A percentile compares a stretch with the other conserved stretches of the same genome.
Conservation (phyloP, 2,888 invertebrate genomes). For the Formica aserva region DNA sequence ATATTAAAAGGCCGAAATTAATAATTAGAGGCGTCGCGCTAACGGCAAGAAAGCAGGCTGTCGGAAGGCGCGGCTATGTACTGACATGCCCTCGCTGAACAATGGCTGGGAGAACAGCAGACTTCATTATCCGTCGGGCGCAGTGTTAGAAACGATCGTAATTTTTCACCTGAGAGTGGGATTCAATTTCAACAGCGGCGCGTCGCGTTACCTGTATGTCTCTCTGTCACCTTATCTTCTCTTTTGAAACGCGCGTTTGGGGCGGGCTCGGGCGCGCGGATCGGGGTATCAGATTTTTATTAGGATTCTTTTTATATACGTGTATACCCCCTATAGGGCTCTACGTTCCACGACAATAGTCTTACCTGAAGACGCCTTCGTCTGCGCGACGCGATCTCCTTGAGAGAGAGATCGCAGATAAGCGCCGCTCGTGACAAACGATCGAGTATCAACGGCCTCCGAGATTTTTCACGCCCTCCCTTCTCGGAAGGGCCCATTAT, state of each 20-base stretch:
- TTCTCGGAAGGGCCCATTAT: slow-evolving; percentile 26
- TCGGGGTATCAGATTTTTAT: slow-evolving; percentile 74
- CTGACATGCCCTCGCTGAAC: slow-evolving; percentile 53
- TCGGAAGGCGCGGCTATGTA: slow-evolving; percentile 58
- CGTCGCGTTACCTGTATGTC: slow-evolving; percentile 49
- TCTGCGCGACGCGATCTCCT: slow-evolving; percentile 43
- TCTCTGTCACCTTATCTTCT: slow-evolving; percentile 69
- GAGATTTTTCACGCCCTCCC: slow-evolving; percentile 43
- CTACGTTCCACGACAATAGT: slow-evolving; percentile 52
- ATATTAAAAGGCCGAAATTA: slow-evolving; percentile 72
- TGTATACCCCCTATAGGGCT: slow-evolving; percentile 47
- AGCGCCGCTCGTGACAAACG: slow-evolving; percentile 60
- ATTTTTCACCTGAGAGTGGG: slow-evolving; percentile 49
- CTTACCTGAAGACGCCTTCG: slow-evolving; percentile 45
- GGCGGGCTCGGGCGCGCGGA: slow-evolving; percentile 28
- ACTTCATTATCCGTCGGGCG: slow-evolving; percentile 61
- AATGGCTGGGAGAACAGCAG: slow-evolving; percentile 48
- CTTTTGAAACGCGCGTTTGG: slow-evolving; percentile 57
- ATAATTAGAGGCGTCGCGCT: slow-evolving; percentile 66
- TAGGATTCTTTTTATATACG: slow-evolving; percentile 69
- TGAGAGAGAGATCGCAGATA: slow-evolving; percentile 54
- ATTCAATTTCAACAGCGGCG: slow-evolving; percentile 46
- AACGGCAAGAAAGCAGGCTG: slow-evolving; percentile 33
- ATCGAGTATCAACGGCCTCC: slow-evolving; percentile 44
- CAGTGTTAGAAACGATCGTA: slow-evolving; percentile 52